phyloP scores from a whole-genome alignment of 1,140 invertebrate species.

The Kradibia gibbosae region DNA sequence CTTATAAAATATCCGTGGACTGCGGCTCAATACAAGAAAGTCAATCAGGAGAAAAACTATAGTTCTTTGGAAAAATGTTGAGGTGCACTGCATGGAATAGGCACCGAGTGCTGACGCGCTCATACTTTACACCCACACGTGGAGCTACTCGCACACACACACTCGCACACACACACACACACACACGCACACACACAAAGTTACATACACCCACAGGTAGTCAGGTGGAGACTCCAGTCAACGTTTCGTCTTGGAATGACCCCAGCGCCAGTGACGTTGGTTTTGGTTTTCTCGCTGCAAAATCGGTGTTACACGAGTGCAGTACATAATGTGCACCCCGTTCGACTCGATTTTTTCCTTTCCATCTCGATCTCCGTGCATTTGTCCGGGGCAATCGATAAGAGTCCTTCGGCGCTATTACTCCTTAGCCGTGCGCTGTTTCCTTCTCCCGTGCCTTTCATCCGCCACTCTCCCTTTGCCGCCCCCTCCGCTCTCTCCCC shows the following conservation, averaged over 20 bases:
- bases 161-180: not conserved
- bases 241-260: not conserved
- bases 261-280: not conserved
- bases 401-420: not conserved
- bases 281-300: not conserved
- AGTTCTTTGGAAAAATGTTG: not conserved
- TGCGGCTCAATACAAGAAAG: not conserved
- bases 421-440: not conserved
- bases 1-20: not conserved
- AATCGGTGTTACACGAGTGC: not conserved
- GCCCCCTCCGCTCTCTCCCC: too few relatives aligned
- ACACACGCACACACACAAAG: not conserved
- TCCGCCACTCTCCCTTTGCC: too few relatives aligned
- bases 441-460: not conserved
- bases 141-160: too few relatives aligned
- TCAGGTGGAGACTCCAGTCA: too few relatives aligned
- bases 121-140: not conserved
- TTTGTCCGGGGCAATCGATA: constrained; percentile 14
- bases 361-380: not conserved
- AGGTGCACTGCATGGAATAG: not conserved
- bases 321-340: not conserved
- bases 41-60: not conserved
- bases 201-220: not conserved
- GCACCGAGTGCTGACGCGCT: not conserved
- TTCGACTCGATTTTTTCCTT: not conserved